phyloP scores from a whole-genome alignment of 2,888 invertebrate genomes.

The Leptura quadrifasciata region DNA sequence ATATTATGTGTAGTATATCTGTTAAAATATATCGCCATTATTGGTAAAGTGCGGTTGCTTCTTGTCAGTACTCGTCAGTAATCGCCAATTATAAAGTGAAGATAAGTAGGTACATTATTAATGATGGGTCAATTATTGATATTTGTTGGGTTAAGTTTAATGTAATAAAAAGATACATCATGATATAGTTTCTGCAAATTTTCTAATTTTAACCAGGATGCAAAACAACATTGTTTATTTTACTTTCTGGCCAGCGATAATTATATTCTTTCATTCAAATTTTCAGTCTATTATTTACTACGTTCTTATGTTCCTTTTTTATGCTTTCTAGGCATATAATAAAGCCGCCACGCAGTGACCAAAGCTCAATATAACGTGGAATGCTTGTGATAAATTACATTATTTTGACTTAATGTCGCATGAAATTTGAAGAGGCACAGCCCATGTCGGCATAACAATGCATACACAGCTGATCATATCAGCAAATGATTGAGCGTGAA shows the following conservation, averaged over 20 bases:
- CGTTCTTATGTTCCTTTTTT: constrained; percentile 11
- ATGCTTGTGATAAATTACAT: constrained; percentile 71
- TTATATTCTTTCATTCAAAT: constrained; percentile 17
- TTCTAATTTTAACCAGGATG: background rate
- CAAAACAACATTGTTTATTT: background rate
- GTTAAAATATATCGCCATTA: too few relatives aligned
- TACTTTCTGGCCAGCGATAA: background rate
- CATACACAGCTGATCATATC: constrained; percentile 71
- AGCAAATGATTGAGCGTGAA: constrained; percentile 73
- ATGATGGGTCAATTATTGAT: too few relatives aligned
- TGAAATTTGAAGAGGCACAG: constrained; percentile 73
- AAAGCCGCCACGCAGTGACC: constrained; percentile 28
- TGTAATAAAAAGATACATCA: too few relatives aligned
- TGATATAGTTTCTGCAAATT: too few relatives aligned
- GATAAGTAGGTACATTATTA: too few relatives aligned
- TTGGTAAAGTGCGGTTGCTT: too few relatives aligned
- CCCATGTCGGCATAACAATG: constrained; percentile 72
- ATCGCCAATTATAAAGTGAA: too few relatives aligned
- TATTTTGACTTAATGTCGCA: constrained; percentile 74
- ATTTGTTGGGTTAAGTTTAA: too few relatives aligned
- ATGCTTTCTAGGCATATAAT: constrained; percentile 30
- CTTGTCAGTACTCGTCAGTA: too few relatives aligned
- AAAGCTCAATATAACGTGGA: constrained; percentile 36
- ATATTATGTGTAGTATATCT: too few relatives aligned
- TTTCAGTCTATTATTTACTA: constrained; percentile 20